phyloP scores from a whole-genome alignment of 2,888 invertebrate species.

The Teleogryllus oceanicus region DNA sequence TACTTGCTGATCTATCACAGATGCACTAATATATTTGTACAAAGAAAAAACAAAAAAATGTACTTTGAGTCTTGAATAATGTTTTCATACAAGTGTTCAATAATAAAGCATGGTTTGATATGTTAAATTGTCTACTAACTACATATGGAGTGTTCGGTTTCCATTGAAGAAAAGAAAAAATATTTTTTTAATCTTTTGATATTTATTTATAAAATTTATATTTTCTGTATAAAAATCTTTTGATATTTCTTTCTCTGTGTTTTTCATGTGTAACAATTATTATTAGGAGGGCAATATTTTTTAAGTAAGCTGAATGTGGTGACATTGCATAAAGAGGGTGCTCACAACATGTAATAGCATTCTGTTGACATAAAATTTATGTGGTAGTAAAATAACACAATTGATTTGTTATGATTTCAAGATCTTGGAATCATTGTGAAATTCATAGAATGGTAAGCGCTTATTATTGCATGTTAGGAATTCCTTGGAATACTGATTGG shows the following conservation, averaged over 20 bases:
- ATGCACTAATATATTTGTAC: not conserved
- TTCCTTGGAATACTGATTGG: not conserved
- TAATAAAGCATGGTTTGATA: not conserved
- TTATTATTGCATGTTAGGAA: not conserved
- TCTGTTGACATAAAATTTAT: too few species aligned
- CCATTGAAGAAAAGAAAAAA: too few species aligned
- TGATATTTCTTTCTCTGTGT: too few species aligned
- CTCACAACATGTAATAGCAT: too few species aligned
- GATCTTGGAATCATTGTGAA: not conserved
- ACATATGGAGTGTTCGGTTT: too few species aligned
- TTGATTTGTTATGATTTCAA: not conserved
- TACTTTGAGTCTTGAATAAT: not conserved
- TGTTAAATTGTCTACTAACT: not conserved
- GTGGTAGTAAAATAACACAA: not conserved
- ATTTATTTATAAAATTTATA: too few species aligned
- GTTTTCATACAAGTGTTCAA: not conserved
- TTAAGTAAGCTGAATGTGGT: too few species aligned
- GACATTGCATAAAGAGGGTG: too few species aligned
- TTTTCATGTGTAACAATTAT: too few species aligned
- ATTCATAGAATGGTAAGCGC: slow-evolving; percentile 10
- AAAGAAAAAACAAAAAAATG: not conserved
- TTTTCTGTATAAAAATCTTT: too few species aligned
- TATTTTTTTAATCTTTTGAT: too few species aligned
- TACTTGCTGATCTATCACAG: not conserved
- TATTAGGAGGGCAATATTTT: too few species aligned